Percentiles rank a stretch among this genome's conserved stretches.
These are phyloP conservation scores for Drosophila subpulchrella DNA, from an alignment of 1,140 invertebrate species.

Conservation along the genomic window DNA sequence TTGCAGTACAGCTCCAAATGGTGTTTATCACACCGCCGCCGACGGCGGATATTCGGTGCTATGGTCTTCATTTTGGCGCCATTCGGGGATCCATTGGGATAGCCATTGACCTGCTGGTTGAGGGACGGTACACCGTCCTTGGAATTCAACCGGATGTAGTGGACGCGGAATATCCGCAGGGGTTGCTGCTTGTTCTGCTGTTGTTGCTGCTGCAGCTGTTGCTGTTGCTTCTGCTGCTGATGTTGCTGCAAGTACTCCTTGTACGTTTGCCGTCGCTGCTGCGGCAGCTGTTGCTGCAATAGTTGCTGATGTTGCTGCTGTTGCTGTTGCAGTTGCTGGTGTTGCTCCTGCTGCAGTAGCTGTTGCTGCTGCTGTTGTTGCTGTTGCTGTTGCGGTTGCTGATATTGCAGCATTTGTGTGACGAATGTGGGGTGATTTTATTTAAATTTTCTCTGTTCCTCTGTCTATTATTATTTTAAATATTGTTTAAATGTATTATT, in stretches of 20 bases:
- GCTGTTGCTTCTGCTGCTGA: constrained; percentile 65
- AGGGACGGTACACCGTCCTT: constrained; percentile 68
- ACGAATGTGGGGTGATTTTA: constrained; percentile 17
- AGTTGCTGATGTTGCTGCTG: constrained; percentile 50
- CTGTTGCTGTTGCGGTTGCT: constrained; percentile 49
- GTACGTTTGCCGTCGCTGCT: constrained; percentile 68
- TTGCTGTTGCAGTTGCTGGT: constrained; percentile 16
- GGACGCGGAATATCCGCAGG: constrained; percentile 75
- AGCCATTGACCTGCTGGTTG: constrained; percentile 37
- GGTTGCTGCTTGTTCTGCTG: constrained; percentile 66
- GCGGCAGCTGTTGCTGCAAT: constrained; percentile 47
- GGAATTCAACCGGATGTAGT: constrained; percentile 76
- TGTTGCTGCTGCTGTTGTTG: constrained; percentile 43
- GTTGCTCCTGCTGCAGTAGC: constrained; percentile 19
- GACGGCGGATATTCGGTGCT: constrained; percentile 87
- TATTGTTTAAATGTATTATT: not conserved
- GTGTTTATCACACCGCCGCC: constrained; percentile 87
- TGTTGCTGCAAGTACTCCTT: constrained; percentile 69
- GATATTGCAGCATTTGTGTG: constrained; percentile 76
- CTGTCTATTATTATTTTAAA: not conserved
- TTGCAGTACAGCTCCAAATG: constrained; percentile 86
- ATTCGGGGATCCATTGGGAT: constrained; percentile 34
- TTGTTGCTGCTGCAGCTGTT: constrained; percentile 52
- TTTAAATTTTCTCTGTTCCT: constrained; percentile 12
- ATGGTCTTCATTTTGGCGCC: constrained; percentile 87